A percentile compares a stretch with the other conserved stretches of the same genome.
phyloP scores from a whole-genome alignment of 2,113 vertebrate species.

The Megaleporinus macrocephalus region DNA sequence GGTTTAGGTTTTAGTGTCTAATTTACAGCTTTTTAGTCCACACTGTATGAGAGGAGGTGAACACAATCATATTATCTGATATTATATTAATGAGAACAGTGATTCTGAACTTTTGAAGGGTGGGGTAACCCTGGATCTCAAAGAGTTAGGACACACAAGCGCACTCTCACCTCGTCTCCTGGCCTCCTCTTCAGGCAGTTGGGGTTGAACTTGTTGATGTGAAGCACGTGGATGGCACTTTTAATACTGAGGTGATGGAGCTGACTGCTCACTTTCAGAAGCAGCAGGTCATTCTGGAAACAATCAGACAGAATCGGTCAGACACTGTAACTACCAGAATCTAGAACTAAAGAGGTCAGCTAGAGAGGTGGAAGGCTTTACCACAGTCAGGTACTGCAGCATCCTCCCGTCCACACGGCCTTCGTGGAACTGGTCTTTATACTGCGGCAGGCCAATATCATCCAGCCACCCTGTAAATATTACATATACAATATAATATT shows the following conservation, averaged over 20 bases:
- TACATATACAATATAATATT: too few relatives aligned
- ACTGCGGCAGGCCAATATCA: conserved; percentile 96
- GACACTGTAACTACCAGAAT: neutral
- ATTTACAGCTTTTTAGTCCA: too few relatives aligned
- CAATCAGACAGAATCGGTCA: neutral
- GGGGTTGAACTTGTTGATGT: conserved; percentile 90
- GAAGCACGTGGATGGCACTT: conserved; percentile 94
- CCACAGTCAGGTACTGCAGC: conserved; percentile 96
- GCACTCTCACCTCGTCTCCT: conserved; percentile 83
- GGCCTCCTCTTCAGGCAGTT: conserved; percentile 91
- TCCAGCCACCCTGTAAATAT: conserved; percentile 89
- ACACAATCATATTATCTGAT: too few relatives aligned
- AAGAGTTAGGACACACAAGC: neutral
- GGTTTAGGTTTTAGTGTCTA: too few relatives aligned
- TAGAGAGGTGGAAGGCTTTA: conserved; percentile 71
- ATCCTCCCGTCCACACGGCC: conserved; percentile 93
- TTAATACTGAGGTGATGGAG: conserved; percentile 98
- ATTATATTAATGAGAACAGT: too few relatives aligned
- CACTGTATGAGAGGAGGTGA: too few relatives aligned
- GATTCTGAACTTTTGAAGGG: too few relatives aligned
- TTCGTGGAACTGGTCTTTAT: conserved; percentile 97
- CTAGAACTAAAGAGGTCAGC: too few relatives aligned
- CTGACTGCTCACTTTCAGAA: conserved; percentile 96
- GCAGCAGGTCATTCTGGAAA: conserved; percentile 91
- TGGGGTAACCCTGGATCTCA: too few relatives aligned